A percentile compares a stretch with the other conserved stretches of the same genome.
Conservation (phyloP, 2,888 invertebrate genomes). For the Drosophila pseudotakahashii region DNA sequence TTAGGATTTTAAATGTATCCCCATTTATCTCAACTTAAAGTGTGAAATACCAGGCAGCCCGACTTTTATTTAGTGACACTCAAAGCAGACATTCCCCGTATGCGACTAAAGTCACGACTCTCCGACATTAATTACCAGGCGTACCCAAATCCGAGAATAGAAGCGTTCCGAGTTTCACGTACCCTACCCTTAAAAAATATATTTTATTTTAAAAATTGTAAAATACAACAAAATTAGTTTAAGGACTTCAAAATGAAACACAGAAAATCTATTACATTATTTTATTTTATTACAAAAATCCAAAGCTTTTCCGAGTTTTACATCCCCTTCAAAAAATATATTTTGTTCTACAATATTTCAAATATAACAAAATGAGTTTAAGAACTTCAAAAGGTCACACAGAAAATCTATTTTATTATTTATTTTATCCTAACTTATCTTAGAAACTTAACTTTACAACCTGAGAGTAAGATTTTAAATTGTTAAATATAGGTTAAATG, state of each 20-base stretch:
- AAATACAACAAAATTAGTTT: too few relatives aligned
- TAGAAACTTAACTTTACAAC: too few relatives aligned
- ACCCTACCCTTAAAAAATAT: not conserved
- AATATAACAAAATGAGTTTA: too few relatives aligned
- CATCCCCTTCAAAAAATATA: not conserved
- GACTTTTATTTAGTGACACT: conserved; percentile 21
- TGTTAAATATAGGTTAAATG: too few relatives aligned
- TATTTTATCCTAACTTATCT: too few relatives aligned
- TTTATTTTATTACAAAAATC: too few relatives aligned
- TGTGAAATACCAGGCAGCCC: conserved; percentile 2
- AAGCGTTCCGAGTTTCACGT: not conserved
- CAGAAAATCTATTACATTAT: too few relatives aligned
- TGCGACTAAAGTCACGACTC: conserved; percentile 35
- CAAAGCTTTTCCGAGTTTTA: too few relatives aligned
- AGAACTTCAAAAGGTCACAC: too few relatives aligned
- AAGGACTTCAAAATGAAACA: too few relatives aligned
- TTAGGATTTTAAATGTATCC: conserved; percentile 19
- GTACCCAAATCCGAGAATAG: not conserved
- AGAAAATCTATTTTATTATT: too few relatives aligned
- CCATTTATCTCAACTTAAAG: conserved; percentile 26
- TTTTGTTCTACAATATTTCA: not conserved
- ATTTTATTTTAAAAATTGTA: not conserved
- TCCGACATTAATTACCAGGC: conserved; percentile 11
- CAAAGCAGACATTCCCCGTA: conserved; percentile 3
- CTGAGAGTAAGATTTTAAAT: too few relatives aligned